Percentiles rank a stretch among this genome's conserved stretches.
These are phyloP conservation scores for Myrmophylax atrothorax DNA, from an alignment of 2,113 vertebrate species.

Conservation along the genomic window DNA sequence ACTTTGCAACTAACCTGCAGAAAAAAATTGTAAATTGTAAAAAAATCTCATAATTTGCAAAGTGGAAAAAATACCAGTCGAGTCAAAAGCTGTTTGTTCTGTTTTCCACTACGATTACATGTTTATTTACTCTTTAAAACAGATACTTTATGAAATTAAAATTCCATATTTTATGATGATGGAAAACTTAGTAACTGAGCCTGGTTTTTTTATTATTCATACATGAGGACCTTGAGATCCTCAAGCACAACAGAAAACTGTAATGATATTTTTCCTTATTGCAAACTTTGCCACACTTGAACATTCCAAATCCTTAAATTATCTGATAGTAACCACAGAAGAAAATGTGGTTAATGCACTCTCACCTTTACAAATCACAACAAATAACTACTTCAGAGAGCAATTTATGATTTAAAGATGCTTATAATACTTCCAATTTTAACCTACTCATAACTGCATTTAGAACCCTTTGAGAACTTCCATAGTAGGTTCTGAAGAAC, in stretches of 20 bases:
- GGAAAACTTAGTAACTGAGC: not conserved
- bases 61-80: accelerated
- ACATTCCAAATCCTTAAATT: not conserved
- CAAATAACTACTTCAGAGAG: not conserved
- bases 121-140: not conserved
- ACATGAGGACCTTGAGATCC: not conserved
- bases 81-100: not conserved
- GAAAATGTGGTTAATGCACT: not conserved
- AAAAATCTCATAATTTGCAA: not conserved
- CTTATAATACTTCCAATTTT: not conserved
- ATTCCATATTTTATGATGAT: not conserved
- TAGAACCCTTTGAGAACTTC: not conserved
- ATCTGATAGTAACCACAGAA: not conserved
- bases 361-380: not conserved
- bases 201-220: not conserved
- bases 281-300: not conserved
- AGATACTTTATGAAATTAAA: not conserved
- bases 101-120: not conserved
- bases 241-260: not conserved
- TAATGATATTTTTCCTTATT: not conserved
- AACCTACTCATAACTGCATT: not conserved
- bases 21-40: not conserved
- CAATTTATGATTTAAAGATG: not conserved
- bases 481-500: not conserved
- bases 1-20: slow-evolving; percentile 92